Base-by-base conservation (phyloP, 2,888 invertebrate species). In the Atherix ibis region DNA sequence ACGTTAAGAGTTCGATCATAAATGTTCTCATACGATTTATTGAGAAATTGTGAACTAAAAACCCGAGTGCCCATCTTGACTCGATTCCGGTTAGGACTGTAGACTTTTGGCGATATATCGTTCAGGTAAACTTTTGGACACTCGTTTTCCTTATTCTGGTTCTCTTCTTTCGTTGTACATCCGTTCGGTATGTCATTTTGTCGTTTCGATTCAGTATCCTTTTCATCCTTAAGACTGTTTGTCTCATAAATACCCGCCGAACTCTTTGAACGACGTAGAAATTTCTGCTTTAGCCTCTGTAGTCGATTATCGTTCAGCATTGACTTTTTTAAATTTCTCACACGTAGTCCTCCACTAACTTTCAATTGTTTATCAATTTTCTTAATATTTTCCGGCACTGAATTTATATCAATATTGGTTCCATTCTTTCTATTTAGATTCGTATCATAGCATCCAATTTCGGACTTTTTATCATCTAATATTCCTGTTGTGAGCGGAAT, bases 11-110 rank as follows among this genome's bases (percentile, higher is more conserved):
- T 27, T 28, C 37, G 39, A 13, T 43, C 43, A 24, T 39, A 41
- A 26, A 45, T 37, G 31, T 44, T 46, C 29, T 46, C 46, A 31
- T 41, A 41, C 5, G 46, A 46, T 39, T 45, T 46, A 31, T 44
- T 46, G 18, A 46, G 28, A 32, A 43, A 43, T 35, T 44, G 42
- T 18, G 45, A 36, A 17, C 44, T 44, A 46, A 75, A 76, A 8
- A 75, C 75, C 47, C 76, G 66, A 6, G 75, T 76, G 8, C 77
- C 80, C 78, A 78, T 78, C 62, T 77, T 77, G 3, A 78, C 78
- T 3, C 78, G 76, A 45, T 70, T 65, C 40, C 76, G 64, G 45
- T 74, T 62, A 19, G 67, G 66, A 40, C 66, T 57, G 44, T 65
- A 66, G 40, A 58, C 31, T 33, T 28, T 33, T 8, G 36, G 36